These are phyloP conservation scores for Pollenia amentaria DNA, from an alignment of 2,888 invertebrate species.

Conservation along the genomic window DNA sequence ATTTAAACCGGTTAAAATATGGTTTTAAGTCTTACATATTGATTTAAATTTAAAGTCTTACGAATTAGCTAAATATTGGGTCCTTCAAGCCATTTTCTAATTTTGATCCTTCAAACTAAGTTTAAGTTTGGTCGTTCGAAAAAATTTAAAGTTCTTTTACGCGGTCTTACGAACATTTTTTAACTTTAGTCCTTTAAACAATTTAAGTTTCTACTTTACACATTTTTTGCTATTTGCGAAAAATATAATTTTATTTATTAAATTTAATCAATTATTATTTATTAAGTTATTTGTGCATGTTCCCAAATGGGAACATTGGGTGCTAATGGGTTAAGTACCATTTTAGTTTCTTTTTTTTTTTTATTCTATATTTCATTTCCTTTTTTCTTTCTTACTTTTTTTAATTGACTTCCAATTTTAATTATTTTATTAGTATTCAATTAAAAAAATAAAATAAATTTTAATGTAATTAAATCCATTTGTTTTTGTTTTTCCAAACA, in stretches of 20 bases:
- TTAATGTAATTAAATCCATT: background rate
- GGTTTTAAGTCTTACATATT: too few relatives aligned
- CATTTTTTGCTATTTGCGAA: too few relatives aligned
- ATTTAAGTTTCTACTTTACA: too few relatives aligned
- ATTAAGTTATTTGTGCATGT: too few relatives aligned
- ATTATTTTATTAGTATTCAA: background rate
- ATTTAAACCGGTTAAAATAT: too few relatives aligned
- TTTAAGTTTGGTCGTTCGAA: background rate
- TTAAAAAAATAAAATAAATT: background rate
- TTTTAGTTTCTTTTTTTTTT: background rate
- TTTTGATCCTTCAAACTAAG: background rate
- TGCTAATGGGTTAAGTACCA: too few relatives aligned
- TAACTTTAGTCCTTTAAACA: too few relatives aligned
- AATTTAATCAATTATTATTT: too few relatives aligned
- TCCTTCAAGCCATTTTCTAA: background rate
- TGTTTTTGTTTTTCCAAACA: background rate
- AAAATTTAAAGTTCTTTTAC: background rate
- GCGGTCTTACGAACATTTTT: too few relatives aligned
- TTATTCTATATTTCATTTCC: background rate
- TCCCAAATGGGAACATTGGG: too few relatives aligned
- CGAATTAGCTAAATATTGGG: background rate
- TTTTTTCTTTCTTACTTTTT: background rate
- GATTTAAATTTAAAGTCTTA: too few relatives aligned
- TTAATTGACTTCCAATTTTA: background rate
- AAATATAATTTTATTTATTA: too few relatives aligned